phyloP scores from a whole-genome alignment of 2,113 vertebrate genomes.

The Aphyosemion australe region DNA sequence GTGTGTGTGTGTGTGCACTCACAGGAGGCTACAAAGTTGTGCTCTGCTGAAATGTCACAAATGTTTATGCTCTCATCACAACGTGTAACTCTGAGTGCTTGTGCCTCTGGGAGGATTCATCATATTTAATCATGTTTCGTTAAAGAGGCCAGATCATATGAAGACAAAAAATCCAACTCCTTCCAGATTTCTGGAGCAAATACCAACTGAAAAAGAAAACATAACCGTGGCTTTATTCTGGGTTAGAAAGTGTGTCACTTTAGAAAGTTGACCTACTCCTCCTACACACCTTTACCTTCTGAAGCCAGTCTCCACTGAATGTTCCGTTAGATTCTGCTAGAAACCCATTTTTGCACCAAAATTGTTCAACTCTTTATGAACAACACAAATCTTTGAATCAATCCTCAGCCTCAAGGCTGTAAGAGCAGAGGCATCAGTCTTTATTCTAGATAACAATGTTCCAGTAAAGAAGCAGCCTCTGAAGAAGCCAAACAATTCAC shows the following conservation, averaged over 20 bases:
- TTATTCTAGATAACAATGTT: no score
- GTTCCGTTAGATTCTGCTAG: no score
- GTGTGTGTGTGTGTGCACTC: constrained; percentile 2
- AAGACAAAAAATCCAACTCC: background rate
- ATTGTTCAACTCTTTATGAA: no score
- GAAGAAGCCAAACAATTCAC: no score
- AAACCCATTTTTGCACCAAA: no score
- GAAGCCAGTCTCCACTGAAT: no score
- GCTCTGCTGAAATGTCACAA: constrained; percentile 46
- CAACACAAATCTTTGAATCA: no score
- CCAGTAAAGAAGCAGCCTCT: no score
- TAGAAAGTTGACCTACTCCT: background rate
- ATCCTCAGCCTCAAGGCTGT: no score
- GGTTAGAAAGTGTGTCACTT: background rate
- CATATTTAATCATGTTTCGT: constrained; percentile 50
- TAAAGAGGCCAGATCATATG: background rate
- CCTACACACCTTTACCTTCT: background rate
- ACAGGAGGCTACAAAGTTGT: constrained; percentile 17
- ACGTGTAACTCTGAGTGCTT: constrained; percentile 41
- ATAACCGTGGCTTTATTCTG: background rate
- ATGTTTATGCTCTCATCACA: constrained; percentile 58
- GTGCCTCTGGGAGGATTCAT: constrained; percentile 52
- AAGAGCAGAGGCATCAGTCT: no score
- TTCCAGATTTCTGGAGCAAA: background rate
- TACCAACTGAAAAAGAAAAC: background rate